Conservation (phyloP, 1,140 invertebrate species). For the Protaetia brevitarsis region DNA sequence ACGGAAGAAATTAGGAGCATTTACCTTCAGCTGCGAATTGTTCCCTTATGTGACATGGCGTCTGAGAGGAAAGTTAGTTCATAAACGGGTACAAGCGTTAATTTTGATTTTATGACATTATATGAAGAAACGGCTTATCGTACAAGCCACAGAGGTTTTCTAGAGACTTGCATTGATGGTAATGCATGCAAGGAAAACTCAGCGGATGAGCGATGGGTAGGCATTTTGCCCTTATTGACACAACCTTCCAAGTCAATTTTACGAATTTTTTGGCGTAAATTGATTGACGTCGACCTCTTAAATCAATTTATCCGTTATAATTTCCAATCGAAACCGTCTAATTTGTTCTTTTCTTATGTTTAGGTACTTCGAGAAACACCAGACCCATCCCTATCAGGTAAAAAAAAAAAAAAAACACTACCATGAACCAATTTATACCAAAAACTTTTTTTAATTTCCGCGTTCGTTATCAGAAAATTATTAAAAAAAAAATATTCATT, state of each 20-base stretch:
- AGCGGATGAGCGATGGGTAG: constrained; percentile 97
- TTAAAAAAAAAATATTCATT: not conserved
- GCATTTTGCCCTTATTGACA: constrained; percentile 48
- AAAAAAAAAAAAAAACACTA: constrained; percentile 47
- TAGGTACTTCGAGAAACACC: constrained; percentile 96
- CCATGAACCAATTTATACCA: constrained; percentile 3
- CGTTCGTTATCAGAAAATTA: not conserved
- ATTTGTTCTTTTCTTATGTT: constrained; percentile 57
- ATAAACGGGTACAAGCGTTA: constrained; percentile 42
- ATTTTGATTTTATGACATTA: constrained; percentile 48
- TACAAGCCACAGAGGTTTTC: constrained; percentile 46
- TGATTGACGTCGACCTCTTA: not conserved
- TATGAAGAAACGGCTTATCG: constrained; percentile 45
- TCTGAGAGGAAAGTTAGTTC: constrained; percentile 48
- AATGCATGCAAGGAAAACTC: constrained; percentile 99
- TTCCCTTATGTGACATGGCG: constrained; percentile 51
- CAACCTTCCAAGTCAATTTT: constrained; percentile 26
- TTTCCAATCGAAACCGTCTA: constrained; percentile 35
- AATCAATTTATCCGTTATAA: constrained; percentile 4
- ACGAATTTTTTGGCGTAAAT: constrained; percentile 18
- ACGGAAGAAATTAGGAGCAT: constrained; percentile 46
- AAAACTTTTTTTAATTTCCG: not conserved
- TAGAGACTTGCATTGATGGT: constrained; percentile 92
- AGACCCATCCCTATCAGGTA: constrained; percentile 95
- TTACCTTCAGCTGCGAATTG: constrained; percentile 49